Evolutionary conservation across 1,140 invertebrate genomes (phyloP).

Genomic region (Eciton burchellii): DNA sequence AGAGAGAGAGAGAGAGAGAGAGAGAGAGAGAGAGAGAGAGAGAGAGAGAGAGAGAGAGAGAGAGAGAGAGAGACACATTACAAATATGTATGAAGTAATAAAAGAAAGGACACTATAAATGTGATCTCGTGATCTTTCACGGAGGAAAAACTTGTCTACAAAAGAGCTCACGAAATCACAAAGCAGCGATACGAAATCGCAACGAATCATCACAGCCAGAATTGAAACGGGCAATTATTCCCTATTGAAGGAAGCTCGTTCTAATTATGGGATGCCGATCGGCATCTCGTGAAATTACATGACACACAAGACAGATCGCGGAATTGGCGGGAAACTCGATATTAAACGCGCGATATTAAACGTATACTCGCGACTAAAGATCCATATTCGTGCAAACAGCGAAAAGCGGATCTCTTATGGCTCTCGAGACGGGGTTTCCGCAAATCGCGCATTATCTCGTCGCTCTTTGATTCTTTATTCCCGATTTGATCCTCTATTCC

Average conservation of each 20-base stretch:
- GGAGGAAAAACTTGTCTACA: no score
- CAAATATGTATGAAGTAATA: no score
- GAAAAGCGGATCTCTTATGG: conserved; percentile 18
- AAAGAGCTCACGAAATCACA: background rate
- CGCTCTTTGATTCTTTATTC: conserved; percentile 19
- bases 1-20: no score
- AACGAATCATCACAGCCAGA: no score
- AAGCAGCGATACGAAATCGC: background rate
- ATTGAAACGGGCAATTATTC: no score
- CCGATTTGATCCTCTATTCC: conserved; percentile 44
- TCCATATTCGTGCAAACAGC: background rate
- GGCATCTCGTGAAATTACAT: background rate
- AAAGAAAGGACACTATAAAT: no score
- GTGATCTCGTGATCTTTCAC: no score
- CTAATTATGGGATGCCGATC: no score
- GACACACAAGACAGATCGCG: conserved; percentile 19
- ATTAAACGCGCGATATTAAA: conserved; percentile 21
- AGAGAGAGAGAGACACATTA: no score
- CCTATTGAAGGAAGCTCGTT: no score
- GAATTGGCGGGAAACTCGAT: conserved; percentile 10
- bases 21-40: no score
- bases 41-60: no score
- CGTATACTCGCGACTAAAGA: background rate
- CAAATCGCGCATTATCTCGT: conserved; percentile 29
- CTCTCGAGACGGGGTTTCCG: conserved; percentile 7